Evolutionary conservation across 2,113 vertebrate species (phyloP).

Genomic region (Catharus bicknelli): DNA sequence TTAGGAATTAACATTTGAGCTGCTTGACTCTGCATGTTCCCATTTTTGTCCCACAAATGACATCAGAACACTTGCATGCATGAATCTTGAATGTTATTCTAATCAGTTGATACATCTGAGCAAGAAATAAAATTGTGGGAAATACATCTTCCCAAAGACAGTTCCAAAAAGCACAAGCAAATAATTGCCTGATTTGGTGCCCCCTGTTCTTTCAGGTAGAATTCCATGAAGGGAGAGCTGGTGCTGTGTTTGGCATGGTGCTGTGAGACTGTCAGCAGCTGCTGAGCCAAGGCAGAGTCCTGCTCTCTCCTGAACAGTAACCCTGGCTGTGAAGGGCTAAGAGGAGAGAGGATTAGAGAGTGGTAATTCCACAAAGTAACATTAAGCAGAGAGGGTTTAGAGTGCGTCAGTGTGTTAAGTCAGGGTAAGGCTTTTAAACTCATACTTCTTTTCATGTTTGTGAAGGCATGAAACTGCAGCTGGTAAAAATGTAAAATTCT

Average conservation of each 20-base stretch:
- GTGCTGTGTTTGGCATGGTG: background rate
- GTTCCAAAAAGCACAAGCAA: background rate
- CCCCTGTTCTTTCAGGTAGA: background rate
- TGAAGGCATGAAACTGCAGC: background rate
- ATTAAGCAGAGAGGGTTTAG: background rate
- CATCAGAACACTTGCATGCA: background rate
- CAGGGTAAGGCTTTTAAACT: background rate
- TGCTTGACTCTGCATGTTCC: background rate
- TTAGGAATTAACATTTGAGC: background rate
- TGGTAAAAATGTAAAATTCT: background rate
- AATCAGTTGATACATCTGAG: background rate
- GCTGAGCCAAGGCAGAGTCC: background rate
- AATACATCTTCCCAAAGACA: background rate
- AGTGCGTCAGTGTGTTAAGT: background rate
- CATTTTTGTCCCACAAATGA: background rate
- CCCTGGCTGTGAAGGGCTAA: background rate
- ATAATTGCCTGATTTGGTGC: background rate
- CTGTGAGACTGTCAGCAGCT: background rate
- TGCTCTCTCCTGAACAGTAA: background rate
- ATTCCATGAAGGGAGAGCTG: background rate
- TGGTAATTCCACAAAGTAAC: background rate
- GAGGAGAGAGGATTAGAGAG: background rate
- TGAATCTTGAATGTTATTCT: background rate
- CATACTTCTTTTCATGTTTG: background rate
- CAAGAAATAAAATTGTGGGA: background rate